Percentiles rank a stretch among this genome's conserved stretches.
These are phyloP conservation scores for Gymnosoma rotundatum DNA, from an alignment of 2,888 invertebrate genomes.

Conservation along the genomic window DNA sequence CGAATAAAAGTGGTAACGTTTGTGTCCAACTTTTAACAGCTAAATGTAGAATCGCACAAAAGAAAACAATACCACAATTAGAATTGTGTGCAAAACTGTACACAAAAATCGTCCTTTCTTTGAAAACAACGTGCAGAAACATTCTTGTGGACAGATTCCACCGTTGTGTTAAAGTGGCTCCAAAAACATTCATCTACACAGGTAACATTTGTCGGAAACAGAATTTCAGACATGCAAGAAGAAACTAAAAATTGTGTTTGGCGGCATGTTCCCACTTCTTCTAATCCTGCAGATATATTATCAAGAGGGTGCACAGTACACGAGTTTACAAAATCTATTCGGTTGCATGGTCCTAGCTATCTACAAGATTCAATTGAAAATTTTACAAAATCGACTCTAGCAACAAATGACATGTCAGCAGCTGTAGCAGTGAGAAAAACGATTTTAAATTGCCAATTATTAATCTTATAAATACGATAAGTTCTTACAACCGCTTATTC, in stretches of 20 bases:
- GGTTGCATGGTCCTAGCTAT: slow-evolving; percentile 20
- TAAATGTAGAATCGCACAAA: slow-evolving; percentile 19
- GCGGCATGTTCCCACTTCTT: slow-evolving; percentile 44
- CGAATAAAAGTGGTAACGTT: neutral
- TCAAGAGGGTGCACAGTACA: slow-evolving; percentile 23
- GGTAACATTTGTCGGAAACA: slow-evolving; percentile 50
- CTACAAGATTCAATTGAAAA: neutral
- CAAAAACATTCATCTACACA: slow-evolving; percentile 44
- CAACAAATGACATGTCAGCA: neutral
- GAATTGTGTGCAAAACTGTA: slow-evolving; percentile 39
- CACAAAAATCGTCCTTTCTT: slow-evolving; percentile 29
- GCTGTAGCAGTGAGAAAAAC: neutral
- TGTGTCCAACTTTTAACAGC: slow-evolving; percentile 4
- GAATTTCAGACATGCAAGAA: slow-evolving; percentile 50
- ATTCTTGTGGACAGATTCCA: slow-evolving; percentile 51
- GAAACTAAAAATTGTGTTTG: slow-evolving; percentile 45
- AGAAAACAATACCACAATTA: slow-evolving; percentile 28
- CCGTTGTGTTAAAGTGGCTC: slow-evolving; percentile 44
- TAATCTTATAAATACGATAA: neutral
- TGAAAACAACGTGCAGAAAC: slow-evolving; percentile 18
- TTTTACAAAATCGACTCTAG: neutral
- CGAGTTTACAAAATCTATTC: slow-evolving; percentile 42
- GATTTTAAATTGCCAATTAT: neutral
- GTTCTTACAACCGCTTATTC: neutral
- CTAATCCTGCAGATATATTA: slow-evolving; percentile 47